Conservation (phyloP, 2,888 invertebrate genomes). For the Julus scanicus region DNA sequence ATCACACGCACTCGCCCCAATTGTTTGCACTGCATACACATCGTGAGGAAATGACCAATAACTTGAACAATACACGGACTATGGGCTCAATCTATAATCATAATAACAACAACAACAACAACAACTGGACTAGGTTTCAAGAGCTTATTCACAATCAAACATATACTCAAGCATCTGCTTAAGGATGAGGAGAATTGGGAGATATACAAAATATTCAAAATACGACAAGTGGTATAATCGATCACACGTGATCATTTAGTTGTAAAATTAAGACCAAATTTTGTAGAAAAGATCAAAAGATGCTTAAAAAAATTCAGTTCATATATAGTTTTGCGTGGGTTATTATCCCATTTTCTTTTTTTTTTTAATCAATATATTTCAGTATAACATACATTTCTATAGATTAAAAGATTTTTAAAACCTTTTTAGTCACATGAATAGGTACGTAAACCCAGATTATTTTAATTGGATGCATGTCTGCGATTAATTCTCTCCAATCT, state of each 20-base stretch:
- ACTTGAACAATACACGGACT: neutral
- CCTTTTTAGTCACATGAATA: neutral
- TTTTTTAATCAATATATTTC: neutral
- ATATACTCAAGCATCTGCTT: no score
- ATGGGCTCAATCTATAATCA: neutral
- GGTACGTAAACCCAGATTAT: slow-evolving; percentile 17
- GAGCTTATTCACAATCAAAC: neutral
- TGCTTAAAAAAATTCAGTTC: neutral
- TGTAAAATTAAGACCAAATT: no score
- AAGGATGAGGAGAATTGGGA: no score
- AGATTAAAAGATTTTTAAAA: neutral
- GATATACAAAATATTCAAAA: no score
- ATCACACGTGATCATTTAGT: no score
- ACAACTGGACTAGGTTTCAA: neutral
- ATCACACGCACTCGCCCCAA: slow-evolving; percentile 37
- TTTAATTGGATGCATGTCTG: slow-evolving; percentile 36
- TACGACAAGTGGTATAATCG: no score
- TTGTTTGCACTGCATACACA: slow-evolving; percentile 21
- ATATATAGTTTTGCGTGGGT: neutral
- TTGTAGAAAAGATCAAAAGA: no score
- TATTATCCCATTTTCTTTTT: no score
- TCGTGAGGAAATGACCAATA: slow-evolving; percentile 24
- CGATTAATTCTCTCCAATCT: neutral
- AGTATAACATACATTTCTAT: neutral
- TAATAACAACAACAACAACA: neutral